Base-by-base conservation (phyloP, 2,113 vertebrate species). In the Xiphophorus maculatus region DNA sequence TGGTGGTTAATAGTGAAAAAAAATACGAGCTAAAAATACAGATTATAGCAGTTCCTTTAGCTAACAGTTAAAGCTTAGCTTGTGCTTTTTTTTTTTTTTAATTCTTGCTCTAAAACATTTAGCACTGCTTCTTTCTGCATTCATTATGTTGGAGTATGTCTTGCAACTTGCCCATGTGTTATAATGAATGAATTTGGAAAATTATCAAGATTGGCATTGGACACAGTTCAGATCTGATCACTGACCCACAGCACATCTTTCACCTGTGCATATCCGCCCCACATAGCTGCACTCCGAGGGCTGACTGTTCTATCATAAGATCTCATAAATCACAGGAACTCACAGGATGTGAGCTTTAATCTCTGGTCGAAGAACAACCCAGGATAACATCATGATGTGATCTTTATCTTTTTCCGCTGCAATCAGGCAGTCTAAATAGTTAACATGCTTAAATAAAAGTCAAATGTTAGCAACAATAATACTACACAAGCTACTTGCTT, bases 301-400 rank as follows among this genome's bases (percentile, higher is more conserved):
- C 54, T 61, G n/a, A 85, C 76, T 79, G 71, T 42, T 89, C 74
- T 77, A 74, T 88, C 79, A 83, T 58, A 9, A 28, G 37, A 66
- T 77, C 29, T 35, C 0, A 11, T 84, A 80, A 71, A 71, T 69
- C 3, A 68, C 63, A 70, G 29, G 17, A 28, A 51, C 14, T 42
- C 14, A 82, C 37, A 75, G 1, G n/a, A 63, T 30, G 70, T 68
- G 76, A 70, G 64, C 19, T 37, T 85, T 83, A 65, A 77, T 79
- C 42, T 67, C 62, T 5, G 42, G 35, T 25, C 3, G 40, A 76
- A 68, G 32, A 72, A 74, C 54, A 81, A 62, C 30, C 29, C 1
- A 25, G 12, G 2, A 19, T 27, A 33, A 69, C 2, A 5, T 65
- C 12, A 66, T 70, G 42, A 32, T 19, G 62, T 7, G 35, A 15